Base-by-base conservation (phyloP, 2,888 invertebrate species). In the Eretmocerus hayati region DNA sequence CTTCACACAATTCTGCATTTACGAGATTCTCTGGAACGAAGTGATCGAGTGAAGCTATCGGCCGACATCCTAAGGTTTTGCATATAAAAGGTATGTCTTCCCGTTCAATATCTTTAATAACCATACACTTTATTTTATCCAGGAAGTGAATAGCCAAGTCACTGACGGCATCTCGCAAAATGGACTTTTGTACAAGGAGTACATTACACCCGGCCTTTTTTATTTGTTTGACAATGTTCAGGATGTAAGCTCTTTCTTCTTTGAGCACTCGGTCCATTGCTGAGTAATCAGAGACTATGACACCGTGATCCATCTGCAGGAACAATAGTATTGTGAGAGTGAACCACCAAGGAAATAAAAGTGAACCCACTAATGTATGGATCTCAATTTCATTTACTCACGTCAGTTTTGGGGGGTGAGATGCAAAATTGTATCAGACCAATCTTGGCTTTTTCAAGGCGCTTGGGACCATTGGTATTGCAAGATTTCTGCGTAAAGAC, bases 361-460 rank as follows among this genome's bases (percentile, higher is more conserved):
- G 30, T 9, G 13, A 30, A 30, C 30, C 13, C 30, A 30, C 8
- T 8, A 30, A 30, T 30, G 8, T 30, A 13, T 30, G 13, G 8
- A 43, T 16, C 21, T 53, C n/a, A n/a, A 23, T 31, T 5, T 48
- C 6, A 30, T 6, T 20, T 42, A 55, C 81, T 80, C 71, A 89
- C 89, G 74, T 99, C 97, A 47, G 99, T 99, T 76, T 99, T 99
- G 6, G 99, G 99, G 44, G 99, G 92, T 13, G 99, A 99, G 71
- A 99, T 91, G 71, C 99, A 99, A 74, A 99, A 99, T 73, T 99
- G 99, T 58, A 99, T 97, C 15, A 99, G 82, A 51, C 90, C 99
- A 72, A 99, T 93, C 75, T 95, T 97, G 5, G 96, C 97, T 71
- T 97, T 97, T 72, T 99, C 97, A 50, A 99, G 80, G 59, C 87